phyloP scores from a whole-genome alignment of 2,888 invertebrate species.

The Cantharis flavilabris region DNA sequence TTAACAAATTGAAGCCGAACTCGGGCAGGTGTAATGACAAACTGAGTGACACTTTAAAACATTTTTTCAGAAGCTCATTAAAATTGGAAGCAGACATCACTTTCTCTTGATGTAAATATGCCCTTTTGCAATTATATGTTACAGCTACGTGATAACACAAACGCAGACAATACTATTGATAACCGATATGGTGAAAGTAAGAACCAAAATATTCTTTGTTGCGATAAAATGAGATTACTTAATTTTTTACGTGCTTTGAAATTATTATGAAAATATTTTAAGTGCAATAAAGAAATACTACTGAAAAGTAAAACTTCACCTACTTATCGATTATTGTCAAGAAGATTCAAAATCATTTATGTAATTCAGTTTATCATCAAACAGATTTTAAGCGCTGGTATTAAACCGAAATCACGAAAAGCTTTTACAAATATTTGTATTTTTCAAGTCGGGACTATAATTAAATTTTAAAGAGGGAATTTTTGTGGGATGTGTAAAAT shows the following conservation, averaged over 20 bases:
- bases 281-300: not conserved
- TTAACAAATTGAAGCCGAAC: not conserved
- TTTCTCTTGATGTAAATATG: constrained; percentile 32
- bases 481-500: not conserved
- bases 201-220: not conserved
- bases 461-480: not conserved
- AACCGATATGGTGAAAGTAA: not conserved
- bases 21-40: not conserved
- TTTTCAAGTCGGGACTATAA: not conserved
- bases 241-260: not conserved
- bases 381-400: not conserved
- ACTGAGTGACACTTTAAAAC: not conserved
- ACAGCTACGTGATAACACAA: constrained; percentile 11
- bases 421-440: not conserved
- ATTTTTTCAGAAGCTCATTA: constrained; percentile 16
- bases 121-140: constrained; percentile 9
- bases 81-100: constrained; percentile 37
- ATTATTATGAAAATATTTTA: not conserved
- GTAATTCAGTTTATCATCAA: not conserved
- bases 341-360: not conserved
- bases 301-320: not conserved
- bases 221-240: not conserved
- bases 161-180: constrained; percentile 2
- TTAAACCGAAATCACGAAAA: not conserved
- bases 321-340: not conserved